These are phyloP conservation scores for Nasonovia ribisnigri DNA, from an alignment of 2,888 invertebrate species.

Conservation along the genomic window DNA sequence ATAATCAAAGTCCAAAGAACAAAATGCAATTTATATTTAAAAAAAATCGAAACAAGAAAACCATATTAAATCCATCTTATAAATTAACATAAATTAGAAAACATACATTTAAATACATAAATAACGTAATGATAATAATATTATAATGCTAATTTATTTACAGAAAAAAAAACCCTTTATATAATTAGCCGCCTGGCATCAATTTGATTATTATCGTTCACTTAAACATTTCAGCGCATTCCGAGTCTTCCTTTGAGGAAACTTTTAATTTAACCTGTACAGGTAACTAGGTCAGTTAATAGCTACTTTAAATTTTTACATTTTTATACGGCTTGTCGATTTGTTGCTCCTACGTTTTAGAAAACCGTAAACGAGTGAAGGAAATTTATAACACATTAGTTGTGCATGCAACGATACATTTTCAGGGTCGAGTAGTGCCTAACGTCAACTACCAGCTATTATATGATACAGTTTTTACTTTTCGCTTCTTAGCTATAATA, in stretches of 20 bases:
- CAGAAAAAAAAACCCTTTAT: background rate
- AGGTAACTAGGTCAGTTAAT: background rate
- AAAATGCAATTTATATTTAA: background rate
- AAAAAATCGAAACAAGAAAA: background rate
- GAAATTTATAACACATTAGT: background rate
- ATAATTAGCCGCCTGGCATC: background rate
- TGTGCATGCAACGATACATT: background rate
- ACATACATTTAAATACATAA: background rate
- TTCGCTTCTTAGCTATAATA: background rate
- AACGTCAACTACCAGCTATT: background rate
- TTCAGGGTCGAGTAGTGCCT: background rate
- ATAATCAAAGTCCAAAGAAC: background rate
- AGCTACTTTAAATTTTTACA: background rate
- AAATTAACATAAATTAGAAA: background rate
- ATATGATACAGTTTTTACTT: background rate
- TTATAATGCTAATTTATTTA: background rate
- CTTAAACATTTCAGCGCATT: background rate
- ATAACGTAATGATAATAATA: background rate
- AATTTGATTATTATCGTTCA: slow-evolving; percentile 10
- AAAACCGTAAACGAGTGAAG: background rate
- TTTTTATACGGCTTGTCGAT: background rate
- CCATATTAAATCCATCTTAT: background rate
- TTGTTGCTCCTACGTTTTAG: background rate
- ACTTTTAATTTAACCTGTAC: background rate
- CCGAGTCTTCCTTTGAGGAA: background rate